phyloP scores from a whole-genome alignment of 2,888 invertebrate genomes.

The Atethmia centrago region DNA sequence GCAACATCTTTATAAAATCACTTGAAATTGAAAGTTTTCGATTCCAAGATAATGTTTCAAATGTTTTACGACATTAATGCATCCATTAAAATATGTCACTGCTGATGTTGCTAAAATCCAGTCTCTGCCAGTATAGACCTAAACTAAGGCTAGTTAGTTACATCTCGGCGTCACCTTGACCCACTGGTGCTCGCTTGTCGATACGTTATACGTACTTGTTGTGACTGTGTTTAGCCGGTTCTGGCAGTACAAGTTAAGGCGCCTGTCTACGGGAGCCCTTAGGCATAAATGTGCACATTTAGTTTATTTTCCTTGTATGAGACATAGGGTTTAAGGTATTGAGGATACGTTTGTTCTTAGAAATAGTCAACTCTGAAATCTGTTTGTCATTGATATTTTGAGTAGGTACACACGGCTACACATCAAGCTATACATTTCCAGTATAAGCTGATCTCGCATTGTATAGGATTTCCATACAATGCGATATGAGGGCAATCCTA shows the following conservation, averaged over 20 bases:
- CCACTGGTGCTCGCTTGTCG: slow-evolving; percentile 37
- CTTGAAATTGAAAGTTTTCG: too few relatives aligned
- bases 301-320: slow-evolving; percentile 58
- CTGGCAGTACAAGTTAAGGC: slow-evolving; percentile 25
- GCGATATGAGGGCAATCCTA: neutral
- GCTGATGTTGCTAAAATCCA: neutral
- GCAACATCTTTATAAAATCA: too few relatives aligned
- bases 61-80: neutral
- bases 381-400: neutral
- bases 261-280: neutral
- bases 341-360: neutral
- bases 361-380: neutral
- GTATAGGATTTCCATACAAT: too few relatives aligned
- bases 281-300: neutral
- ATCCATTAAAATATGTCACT: neutral
- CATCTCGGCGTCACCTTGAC: slow-evolving; percentile 53
- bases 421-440: too few relatives aligned
- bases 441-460: too few relatives aligned
- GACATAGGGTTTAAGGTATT: slow-evolving; percentile 20
- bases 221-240: slow-evolving; percentile 32
- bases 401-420: too few relatives aligned
- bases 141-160: slow-evolving; percentile 19
- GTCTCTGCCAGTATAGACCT: neutral
- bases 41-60: neutral
- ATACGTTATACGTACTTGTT: slow-evolving; percentile 36